Evolutionary conservation across 2,113 vertebrate species (phyloP).

Genomic region (Cranoglanis bouderius): DNA sequence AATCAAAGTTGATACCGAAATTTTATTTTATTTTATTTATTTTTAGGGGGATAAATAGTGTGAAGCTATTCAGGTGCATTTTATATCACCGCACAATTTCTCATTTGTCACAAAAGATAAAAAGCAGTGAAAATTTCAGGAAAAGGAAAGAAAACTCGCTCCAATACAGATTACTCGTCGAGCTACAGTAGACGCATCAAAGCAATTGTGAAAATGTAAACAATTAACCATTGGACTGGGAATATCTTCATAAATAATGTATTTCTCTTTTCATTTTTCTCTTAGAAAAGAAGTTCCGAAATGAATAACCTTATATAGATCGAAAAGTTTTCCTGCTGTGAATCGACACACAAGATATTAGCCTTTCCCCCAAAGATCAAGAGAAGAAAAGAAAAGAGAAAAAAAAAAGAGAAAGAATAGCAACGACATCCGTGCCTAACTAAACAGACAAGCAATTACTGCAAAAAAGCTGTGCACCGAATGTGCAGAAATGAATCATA

Average conservation of each 20-base stretch:
- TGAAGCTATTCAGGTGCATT: slow-evolving; percentile 20
- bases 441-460: slow-evolving; percentile 67
- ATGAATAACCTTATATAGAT: slow-evolving; percentile 80
- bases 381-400: slow-evolving; percentile 67
- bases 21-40: not conserved
- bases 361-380: slow-evolving; percentile 79
- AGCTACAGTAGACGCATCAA: slow-evolving; percentile 75
- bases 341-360: slow-evolving; percentile 80
- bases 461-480: slow-evolving; percentile 48
- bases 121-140: slow-evolving; percentile 47
- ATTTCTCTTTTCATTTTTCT: slow-evolving; percentile 70
- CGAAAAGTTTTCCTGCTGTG: slow-evolving; percentile 78
- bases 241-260: slow-evolving; percentile 83
- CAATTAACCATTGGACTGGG: slow-evolving; percentile 80
- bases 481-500: slow-evolving; percentile 53
- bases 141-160: slow-evolving; percentile 73
- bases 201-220: slow-evolving; percentile 81
- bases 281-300: slow-evolving; percentile 77
- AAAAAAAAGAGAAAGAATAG: slow-evolving; percentile 76
- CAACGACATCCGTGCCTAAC: slow-evolving; percentile 71
- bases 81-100: slow-evolving; percentile 29
- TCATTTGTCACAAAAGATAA: slow-evolving; percentile 41
- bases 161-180: slow-evolving; percentile 69
- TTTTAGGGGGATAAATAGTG: not conserved
- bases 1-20: slow-evolving; percentile 32